Base-by-base conservation (phyloP, 2,888 invertebrate species). In the Pyrrhia umbra region DNA sequence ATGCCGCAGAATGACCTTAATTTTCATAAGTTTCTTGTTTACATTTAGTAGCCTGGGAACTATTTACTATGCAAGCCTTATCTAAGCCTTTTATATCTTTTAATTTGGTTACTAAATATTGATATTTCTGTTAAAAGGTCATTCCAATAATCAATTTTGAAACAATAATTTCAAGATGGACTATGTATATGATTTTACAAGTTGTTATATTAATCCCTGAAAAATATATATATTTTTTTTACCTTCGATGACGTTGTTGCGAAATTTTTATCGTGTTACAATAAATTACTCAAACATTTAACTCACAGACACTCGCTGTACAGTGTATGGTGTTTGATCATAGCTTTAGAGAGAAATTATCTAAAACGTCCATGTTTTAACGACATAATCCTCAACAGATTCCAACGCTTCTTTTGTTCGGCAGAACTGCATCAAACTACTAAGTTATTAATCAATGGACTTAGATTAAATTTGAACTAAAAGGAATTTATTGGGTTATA, bases 341-440 rank as follows among this genome's bases (percentile, higher is more conserved):
- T n/a, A n/a, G n/a, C n/a, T n/a, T n/a, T n/a, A n/a, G n/a, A n/a
- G n/a, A n/a, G n/a, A n/a, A n/a, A n/a, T n/a, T n/a, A n/a, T n/a
- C 25, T 52, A n/a, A 51, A 16, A 27, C 18, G 18, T 50, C 52
- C 9, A 40, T 46, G 37, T 47, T 15, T 30, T 47, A 1, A 68
- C 27, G 68, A 47, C 1, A 18, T 46, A 9, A n/a, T n/a, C 10
- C 21, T n/a, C 15, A 49, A 30, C 27, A 16, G n/a, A 0, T 20
- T 30, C 10, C 42, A 68, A 49, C 25, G 18, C 51, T 52, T 16
- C 0, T 21, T 49, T 49, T 27, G 8, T 20, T 2, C 6, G 8
- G 16, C n/a, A 49, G 23, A 40, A 0, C 6, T 42, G 3, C 13
- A 5, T 60, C 6, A 15, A 37, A 15, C 13, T 25, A 15, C 5